Evolutionary conservation across 2,113 vertebrate species (phyloP).

Genomic region (Corythaeola cristata): DNA sequence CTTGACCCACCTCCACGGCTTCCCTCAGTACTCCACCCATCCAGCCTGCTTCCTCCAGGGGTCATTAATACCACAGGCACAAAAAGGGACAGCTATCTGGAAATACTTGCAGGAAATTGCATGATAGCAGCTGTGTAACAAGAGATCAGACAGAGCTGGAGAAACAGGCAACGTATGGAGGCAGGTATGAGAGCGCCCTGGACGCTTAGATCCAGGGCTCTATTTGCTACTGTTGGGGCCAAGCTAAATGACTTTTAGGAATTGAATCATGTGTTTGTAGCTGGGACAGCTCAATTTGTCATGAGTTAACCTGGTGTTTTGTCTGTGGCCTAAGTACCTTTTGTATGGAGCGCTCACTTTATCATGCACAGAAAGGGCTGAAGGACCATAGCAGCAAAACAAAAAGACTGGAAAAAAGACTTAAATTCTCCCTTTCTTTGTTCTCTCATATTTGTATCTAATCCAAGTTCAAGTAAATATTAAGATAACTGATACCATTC

Average conservation of each 20-base stretch:
- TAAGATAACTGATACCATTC: neutral
- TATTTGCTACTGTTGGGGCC: neutral
- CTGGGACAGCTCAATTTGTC: neutral
- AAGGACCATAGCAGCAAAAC: neutral
- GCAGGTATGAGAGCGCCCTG: neutral
- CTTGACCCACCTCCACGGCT: no score
- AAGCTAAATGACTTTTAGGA: neutral
- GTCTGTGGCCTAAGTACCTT: neutral
- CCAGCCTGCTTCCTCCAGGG: neutral
- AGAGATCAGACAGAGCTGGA: neutral
- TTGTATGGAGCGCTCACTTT: neutral
- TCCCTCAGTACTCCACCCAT: neutral
- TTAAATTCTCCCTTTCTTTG: neutral
- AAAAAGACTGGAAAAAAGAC: neutral
- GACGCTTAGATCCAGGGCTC: neutral
- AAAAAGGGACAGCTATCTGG: neutral
- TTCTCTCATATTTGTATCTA: neutral
- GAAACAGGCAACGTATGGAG: rapidly evolving
- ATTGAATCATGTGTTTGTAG: neutral
- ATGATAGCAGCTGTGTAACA: neutral
- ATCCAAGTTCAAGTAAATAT: neutral
- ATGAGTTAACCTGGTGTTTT: neutral
- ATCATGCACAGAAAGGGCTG: neutral
- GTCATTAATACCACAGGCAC: neutral
- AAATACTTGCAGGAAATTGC: neutral